Evolutionary conservation across 2,888 invertebrate species (phyloP), one percentile per base, ranked within the genome.

Genomic region (Minunthozetes semirufus): DNA sequence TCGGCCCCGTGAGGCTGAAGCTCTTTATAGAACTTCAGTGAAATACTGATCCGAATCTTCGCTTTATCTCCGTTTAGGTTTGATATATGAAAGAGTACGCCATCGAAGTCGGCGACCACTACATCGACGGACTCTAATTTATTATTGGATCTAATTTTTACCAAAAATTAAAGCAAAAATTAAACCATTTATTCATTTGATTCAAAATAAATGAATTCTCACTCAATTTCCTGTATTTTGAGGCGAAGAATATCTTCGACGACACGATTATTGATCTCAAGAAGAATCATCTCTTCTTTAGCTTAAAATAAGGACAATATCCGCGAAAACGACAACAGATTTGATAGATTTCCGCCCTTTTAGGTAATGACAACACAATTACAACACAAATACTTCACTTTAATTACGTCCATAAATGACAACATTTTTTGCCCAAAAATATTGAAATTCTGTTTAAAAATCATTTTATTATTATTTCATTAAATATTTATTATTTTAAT

Each of bases 261-360:
- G 86, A 98, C 95, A 85, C 96, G 91, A 88, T 99, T 99, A 87
- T 97, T 94, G 87, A 96, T 95, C 89, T 99, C 98, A 84, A 99
- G 88, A 85, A 95, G 88, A 88, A 95, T 94, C 94, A 94, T 94
- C 82, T 56, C 56, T 48, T 48, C 33, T 5, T 3, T 33, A 8
- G 33, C 8, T 33, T 5, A 33, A 33, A 33, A 33, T 33, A 33
- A 33, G 3, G 33, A 33, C 4, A 33, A 33, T 5, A 33, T 33
- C 33, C 4, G 33, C 8, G 33, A 33, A n/a, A 33, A 33, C 33
- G 33, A 8, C 8, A 33, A 33, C 33, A 33, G 33, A 33, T 33
- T 33, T 33, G 33, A 33, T 3, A 33, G 33, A 33, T 33, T 33
- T 33, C 33, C 33, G 33, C 33, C 33, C 33, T 33, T 33, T 33